Evolutionary conservation across 2,888 invertebrate genomes (phyloP), one percentile per base, ranked within the genome.

Genomic region (Nowickia ferox): DNA sequence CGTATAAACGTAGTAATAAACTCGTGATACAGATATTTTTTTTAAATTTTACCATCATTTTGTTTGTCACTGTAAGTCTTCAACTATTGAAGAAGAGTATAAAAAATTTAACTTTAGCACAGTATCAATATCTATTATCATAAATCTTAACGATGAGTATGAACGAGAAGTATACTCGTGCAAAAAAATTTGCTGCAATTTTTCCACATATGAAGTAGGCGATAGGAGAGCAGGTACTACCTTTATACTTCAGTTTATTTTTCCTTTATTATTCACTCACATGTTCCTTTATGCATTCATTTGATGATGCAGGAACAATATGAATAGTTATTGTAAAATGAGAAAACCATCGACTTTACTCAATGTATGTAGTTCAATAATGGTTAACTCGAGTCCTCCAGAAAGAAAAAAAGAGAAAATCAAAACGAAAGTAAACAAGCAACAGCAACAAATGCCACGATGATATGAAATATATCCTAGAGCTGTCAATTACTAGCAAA

Each of bases 401-500:
- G 11, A 9, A 9, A 8, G 15, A 2, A 48, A 48, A 68, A 44
- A 22, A 30, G 19, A 8, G n/a, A 30, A 10, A 42, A 17, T 11
- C 9, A 53, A 61, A 9, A 44, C n/a, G 17, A 19, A 55, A 68
- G 48, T 68, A 40, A 68, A 68, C 59, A 19, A 51, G 59, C n/a
- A 59, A 46, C n/a, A 61, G 15, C 63, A 53, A 48, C 55, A 30
- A 30, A 30, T 17, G 15, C 38, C 22, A 40, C 38, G 11, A 57
- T 22, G 53, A 51, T 53, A 68, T 30, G 42, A 72, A 53, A 53
- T 44, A 76, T 38, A 76, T 80, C 80, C 66, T 72, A 59, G 48
- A 80, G 71, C 80, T 84, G 80, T 76, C 80, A 84, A 84, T 80
- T 84, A 80, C 63, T 80, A 30, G 53, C 76, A 84, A 80, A 59